phyloP scores from a whole-genome alignment of 2,113 vertebrate genomes.

The Pandion haliaetus region DNA sequence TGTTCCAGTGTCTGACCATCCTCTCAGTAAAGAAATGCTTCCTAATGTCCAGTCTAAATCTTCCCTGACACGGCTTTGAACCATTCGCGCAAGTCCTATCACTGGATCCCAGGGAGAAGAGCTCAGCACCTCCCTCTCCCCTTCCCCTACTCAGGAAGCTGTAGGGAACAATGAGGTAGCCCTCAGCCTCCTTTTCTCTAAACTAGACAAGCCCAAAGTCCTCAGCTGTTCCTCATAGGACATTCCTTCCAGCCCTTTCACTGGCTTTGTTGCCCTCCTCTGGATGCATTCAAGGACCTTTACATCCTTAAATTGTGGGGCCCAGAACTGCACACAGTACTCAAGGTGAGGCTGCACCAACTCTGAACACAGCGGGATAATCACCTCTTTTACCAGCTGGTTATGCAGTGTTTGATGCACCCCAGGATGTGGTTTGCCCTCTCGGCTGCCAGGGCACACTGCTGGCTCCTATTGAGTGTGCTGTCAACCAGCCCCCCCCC shows the following conservation, averaged over 20 bases:
- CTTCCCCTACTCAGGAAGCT: too few relatives aligned
- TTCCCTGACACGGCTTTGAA: not conserved
- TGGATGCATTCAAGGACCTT: not conserved
- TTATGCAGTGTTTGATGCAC: not conserved
- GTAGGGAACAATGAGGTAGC: too few relatives aligned
- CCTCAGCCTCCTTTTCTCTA: too few relatives aligned
- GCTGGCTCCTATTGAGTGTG: not conserved
- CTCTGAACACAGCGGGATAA: not conserved
- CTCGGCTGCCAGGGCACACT: too few relatives aligned
- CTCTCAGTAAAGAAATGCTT: not conserved
- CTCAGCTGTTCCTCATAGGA: too few relatives aligned
- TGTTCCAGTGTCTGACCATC: not conserved
- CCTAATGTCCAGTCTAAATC: not conserved
- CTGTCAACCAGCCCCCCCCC: not conserved
- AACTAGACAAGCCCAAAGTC: too few relatives aligned
- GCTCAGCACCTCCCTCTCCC: too few relatives aligned
- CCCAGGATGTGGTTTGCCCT: not conserved
- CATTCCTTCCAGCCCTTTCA: not conserved
- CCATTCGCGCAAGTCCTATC: too few relatives aligned
- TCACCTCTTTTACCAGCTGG: not conserved
- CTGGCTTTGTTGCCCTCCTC: not conserved
- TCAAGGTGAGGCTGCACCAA: not conserved
- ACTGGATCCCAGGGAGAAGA: too few relatives aligned
- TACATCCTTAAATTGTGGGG: not conserved
- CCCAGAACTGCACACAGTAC: not conserved